Evolutionary conservation across 92 coral and sea anemone species (phyloP).

Genomic region (Porites cylindrica): DNA sequence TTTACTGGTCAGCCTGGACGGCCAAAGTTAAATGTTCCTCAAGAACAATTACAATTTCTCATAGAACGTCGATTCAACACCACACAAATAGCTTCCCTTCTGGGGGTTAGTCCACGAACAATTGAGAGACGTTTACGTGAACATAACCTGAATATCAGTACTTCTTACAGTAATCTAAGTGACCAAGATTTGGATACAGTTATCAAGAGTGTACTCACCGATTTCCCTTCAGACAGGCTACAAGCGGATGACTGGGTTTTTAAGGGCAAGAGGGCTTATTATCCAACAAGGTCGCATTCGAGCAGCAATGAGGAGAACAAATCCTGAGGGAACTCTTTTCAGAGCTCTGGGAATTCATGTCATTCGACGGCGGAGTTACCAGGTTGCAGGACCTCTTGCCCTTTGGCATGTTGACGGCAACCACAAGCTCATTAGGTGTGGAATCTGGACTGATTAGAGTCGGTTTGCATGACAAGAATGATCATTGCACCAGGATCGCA

Average conservation of each 20-base stretch:
- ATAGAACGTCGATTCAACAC: constrained; percentile 53
- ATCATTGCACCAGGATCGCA: too few relatives aligned
- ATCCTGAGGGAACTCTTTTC: constrained; percentile 34
- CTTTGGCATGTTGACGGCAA: constrained; percentile 44
- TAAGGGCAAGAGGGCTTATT: constrained; percentile 52
- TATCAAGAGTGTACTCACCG: constrained; percentile 16
- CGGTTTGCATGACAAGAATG: too few relatives aligned
- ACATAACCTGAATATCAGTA: constrained; percentile 48
- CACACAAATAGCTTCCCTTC: constrained; percentile 5
- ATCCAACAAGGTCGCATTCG: constrained; percentile 61
- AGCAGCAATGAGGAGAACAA: constrained; percentile 41
- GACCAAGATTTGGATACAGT: constrained; percentile 52
- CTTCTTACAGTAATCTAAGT: constrained; percentile 39
- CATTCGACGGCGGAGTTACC: constrained; percentile 38
- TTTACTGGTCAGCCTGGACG: constrained; percentile 56
- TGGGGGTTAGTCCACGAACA: constrained; percentile 68
- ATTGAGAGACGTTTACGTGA: constrained; percentile 69
- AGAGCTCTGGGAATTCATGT: constrained; percentile 40
- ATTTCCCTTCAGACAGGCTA: constrained; percentile 61
- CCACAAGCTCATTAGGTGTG: constrained; percentile 40
- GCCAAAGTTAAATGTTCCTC: constrained; percentile 51
- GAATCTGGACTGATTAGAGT: neutral
- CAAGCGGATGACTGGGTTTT: constrained; percentile 61
- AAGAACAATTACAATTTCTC: constrained; percentile 54
- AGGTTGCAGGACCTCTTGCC: constrained; percentile 56